A percentile compares a stretch with the other conserved stretches of the same genome.
Evolutionary conservation across 2,888 invertebrate genomes (phyloP).

Genomic region (Sisyra nigra): DNA sequence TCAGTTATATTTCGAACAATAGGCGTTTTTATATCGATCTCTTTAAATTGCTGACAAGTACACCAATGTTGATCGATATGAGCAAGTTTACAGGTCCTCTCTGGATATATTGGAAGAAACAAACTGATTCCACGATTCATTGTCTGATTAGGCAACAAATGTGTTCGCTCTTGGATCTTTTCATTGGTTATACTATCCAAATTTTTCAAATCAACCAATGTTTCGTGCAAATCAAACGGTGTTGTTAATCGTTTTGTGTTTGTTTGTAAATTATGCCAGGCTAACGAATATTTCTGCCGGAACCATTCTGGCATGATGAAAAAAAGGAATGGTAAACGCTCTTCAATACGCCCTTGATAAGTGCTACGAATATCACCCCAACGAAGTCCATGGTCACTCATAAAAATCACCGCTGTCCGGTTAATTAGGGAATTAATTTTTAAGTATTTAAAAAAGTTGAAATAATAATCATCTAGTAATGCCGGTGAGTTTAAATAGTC

Average conservation of each 20-base stretch:
- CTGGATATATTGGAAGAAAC: conserved; percentile 52
- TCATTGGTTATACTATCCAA: conserved; percentile 28
- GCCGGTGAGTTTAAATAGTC: conserved; percentile 67
- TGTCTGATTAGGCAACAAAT: background rate
- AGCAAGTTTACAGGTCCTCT: conserved; percentile 61
- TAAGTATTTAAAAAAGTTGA: conserved; percentile 37
- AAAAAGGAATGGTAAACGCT: conserved; percentile 68
- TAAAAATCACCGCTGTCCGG: conserved; percentile 45
- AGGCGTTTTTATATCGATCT: conserved; percentile 34
- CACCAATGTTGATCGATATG: conserved; percentile 77
- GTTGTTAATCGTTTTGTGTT: conserved; percentile 63
- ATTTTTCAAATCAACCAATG: conserved; percentile 50
- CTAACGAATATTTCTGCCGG: conserved; percentile 37
- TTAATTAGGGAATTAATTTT: conserved; percentile 37
- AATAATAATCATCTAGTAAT: conserved; percentile 50
- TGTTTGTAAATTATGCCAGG: conserved; percentile 42
- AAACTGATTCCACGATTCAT: conserved; percentile 41
- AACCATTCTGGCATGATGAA: conserved; percentile 60
- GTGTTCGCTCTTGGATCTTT: conserved; percentile 24
- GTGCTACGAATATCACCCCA: conserved; percentile 73
- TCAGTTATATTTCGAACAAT: conserved; percentile 39
- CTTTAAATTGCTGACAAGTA: conserved; percentile 56
- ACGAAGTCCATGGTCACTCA: conserved; percentile 84
- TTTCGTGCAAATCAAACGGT: conserved; percentile 71
- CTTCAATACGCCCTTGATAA: conserved; percentile 75